phyloP scores from a whole-genome alignment of 1,140 invertebrate species.

The Meloidogyne chitwoodi region DNA sequence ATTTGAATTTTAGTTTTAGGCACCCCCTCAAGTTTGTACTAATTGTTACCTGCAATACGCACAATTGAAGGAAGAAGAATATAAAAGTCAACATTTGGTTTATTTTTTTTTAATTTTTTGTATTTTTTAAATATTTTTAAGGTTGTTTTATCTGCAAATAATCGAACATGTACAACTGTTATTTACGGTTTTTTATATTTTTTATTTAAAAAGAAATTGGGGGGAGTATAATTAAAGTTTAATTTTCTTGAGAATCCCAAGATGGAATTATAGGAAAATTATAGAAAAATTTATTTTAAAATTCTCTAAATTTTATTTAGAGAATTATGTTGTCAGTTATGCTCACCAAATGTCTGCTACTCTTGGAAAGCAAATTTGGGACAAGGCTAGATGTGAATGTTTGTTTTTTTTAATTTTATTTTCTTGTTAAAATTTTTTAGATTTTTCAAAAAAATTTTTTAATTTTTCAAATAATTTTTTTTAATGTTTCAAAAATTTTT shows the following conservation, averaged over 20 bases:
- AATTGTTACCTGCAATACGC: slow-evolving; percentile 4
- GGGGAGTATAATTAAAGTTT: too few species aligned
- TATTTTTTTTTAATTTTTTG: background rate
- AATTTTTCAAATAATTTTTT: background rate
- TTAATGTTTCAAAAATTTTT: background rate
- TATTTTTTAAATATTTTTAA: slow-evolving; percentile 1
- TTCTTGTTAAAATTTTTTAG: background rate
- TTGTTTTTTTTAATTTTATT: background rate
- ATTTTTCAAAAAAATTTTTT: background rate
- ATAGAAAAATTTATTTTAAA: background rate
- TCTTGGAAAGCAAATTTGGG: slow-evolving; percentile 43
- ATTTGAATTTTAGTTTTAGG: background rate
- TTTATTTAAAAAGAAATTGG: too few species aligned
- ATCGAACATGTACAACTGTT: slow-evolving; percentile 16
- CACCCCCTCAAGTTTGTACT: slow-evolving; percentile 11
- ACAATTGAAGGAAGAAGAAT: slow-evolving; percentile 4
- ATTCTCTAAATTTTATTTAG: background rate
- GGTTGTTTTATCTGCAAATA: background rate
- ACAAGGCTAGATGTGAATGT: slow-evolving; percentile 47
- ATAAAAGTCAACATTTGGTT: slow-evolving; percentile 15
- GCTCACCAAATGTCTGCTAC: background rate
- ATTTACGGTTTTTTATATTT: slow-evolving; percentile 9
- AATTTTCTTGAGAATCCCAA: too few species aligned
- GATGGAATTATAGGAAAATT: too few species aligned
- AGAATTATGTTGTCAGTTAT: slow-evolving; percentile 18